Evolutionary conservation across 2,888 invertebrate genomes (phyloP).

Genomic region (Omphaloscelis lunosa): DNA sequence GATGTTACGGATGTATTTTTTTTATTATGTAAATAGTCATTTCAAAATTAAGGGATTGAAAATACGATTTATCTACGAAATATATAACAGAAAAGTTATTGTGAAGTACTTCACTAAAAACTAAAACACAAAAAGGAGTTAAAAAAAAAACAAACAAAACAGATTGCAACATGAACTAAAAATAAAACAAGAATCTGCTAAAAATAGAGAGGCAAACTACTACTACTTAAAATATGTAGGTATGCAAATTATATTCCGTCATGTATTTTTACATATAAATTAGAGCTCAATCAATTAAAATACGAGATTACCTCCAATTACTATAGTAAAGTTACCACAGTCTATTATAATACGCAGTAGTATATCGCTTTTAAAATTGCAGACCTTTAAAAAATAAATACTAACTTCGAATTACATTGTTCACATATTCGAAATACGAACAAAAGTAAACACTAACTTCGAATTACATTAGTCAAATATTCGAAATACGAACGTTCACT

Average conservation of each 20-base stretch:
- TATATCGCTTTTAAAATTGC: neutral
- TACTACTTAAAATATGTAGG: neutral
- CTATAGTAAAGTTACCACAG: neutral
- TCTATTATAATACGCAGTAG: neutral
- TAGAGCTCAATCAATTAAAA: constrained; percentile 10
- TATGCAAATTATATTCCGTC: neutral
- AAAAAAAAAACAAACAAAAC: too few species aligned
- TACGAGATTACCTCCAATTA: neutral
- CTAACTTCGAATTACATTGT: neutral
- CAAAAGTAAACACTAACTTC: neutral
- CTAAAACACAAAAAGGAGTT: neutral
- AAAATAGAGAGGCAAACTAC: neutral
- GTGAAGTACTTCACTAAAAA: neutral
- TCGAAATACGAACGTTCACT: neutral
- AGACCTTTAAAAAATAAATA: neutral
- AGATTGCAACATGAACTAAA: neutral
- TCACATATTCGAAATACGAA: neutral
- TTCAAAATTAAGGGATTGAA: neutral
- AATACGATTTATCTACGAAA: neutral
- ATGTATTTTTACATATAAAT: constrained; percentile 2
- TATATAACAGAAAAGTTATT: too few species aligned
- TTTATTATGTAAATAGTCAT: too few species aligned
- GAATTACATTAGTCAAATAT: neutral
- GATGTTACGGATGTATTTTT: neutral
- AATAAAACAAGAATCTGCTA: neutral